Conservation (phyloP, 2,888 invertebrate genomes). For the Eurytoma californica region DNA sequence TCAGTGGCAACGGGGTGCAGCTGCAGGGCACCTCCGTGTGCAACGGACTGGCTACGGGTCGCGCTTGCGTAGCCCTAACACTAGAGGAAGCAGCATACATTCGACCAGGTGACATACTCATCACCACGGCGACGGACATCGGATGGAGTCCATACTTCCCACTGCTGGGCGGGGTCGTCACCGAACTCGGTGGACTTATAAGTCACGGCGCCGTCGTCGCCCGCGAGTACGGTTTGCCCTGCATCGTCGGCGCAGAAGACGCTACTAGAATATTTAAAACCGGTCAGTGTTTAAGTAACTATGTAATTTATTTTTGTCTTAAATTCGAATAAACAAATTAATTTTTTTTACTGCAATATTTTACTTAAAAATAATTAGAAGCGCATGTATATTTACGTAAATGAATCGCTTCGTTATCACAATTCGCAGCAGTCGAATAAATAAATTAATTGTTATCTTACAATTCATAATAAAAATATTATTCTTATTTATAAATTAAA, state of each 20-base stretch:
- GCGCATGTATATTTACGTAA: no score
- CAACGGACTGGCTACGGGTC: slow-evolving; percentile 81
- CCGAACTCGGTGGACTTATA: slow-evolving; percentile 88
- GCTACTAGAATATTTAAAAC: slow-evolving; percentile 83
- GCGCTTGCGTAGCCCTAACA: slow-evolving; percentile 84
- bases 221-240: slow-evolving; percentile 88
- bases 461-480: no score
- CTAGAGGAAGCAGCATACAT: slow-evolving; percentile 79
- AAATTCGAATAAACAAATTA: no score
- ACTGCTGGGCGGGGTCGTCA: slow-evolving; percentile 85
- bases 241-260: slow-evolving; percentile 84
- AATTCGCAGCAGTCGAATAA: no score
- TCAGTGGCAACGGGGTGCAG: not conserved
- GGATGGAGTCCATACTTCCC: slow-evolving; percentile 93
- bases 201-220: slow-evolving; percentile 92
- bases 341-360: no score
- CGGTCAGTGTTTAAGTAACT: slow-evolving; percentile 72
- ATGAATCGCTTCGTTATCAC: no score
- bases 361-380: no score
- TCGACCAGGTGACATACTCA: slow-evolving; percentile 81
- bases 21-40: slow-evolving; percentile 84
- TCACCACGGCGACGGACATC: slow-evolving; percentile 87
- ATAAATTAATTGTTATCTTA: no score
- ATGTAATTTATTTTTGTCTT: no score
- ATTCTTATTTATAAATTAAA: no score